Percentiles rank a stretch among this genome's conserved stretches.
phyloP scores from a whole-genome alignment of 2,888 invertebrate species.

The Hemithea aestivaria region DNA sequence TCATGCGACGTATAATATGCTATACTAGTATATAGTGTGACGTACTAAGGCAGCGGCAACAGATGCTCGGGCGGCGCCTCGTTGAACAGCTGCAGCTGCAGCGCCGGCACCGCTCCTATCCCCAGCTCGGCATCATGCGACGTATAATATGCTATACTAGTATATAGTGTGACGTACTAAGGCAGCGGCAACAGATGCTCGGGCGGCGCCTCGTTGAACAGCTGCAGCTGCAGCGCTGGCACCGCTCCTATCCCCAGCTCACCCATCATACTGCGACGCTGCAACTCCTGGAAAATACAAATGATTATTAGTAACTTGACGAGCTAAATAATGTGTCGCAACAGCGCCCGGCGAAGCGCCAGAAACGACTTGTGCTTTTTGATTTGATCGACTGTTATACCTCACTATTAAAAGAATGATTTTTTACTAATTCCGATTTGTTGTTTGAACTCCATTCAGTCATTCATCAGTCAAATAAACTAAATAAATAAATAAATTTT shows the following conservation, averaged over 20 bases:
- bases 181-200: constrained; percentile 32
- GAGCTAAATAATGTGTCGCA: too few relatives aligned
- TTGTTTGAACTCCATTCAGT: too few relatives aligned
- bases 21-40: constrained; percentile 36
- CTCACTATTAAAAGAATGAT: too few relatives aligned
- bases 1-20: neutral
- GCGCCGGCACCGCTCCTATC: constrained; percentile 31
- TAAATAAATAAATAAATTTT: too few relatives aligned
- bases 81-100: constrained; percentile 31
- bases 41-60: constrained; percentile 37
- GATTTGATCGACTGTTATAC: too few relatives aligned
- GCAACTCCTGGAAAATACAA: constrained; percentile 55
- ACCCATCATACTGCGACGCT: constrained; percentile 67
- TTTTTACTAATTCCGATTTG: too few relatives aligned
- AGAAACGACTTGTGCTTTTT: too few relatives aligned
- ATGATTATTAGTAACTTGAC: too few relatives aligned
- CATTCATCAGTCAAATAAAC: too few relatives aligned
- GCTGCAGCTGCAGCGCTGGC: constrained; percentile 24
- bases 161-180: constrained; percentile 42
- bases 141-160: neutral
- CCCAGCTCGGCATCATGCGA: constrained; percentile 32
- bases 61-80: constrained; percentile 29
- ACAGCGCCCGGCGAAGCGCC: too few relatives aligned
- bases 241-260: constrained; percentile 37
- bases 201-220: constrained; percentile 36